phyloP scores from a whole-genome alignment of 1,140 invertebrate genomes.

The Drosophila elegans region DNA sequence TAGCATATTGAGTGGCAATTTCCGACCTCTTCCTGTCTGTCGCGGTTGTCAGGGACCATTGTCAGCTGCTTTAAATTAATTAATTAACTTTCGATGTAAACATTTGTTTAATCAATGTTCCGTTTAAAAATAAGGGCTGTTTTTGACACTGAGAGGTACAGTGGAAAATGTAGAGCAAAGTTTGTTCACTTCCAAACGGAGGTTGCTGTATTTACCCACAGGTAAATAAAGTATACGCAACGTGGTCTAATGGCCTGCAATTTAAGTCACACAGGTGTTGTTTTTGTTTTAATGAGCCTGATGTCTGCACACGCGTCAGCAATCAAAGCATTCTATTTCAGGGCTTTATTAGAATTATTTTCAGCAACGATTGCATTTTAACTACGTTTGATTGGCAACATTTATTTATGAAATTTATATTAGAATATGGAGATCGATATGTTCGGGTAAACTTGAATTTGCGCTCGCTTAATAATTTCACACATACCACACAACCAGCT shows the following conservation, averaged over 20 bases:
- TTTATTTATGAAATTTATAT: constrained; percentile 9
- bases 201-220: background rate
- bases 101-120: constrained; percentile 42
- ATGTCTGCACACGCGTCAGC: background rate
- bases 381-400: constrained; percentile 1
- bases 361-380: background rate
- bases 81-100: constrained; percentile 62
- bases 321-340: constrained; percentile 38
- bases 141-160: background rate
- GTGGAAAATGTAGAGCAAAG: background rate
- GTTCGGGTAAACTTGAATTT: constrained; percentile 4
- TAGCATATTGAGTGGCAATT: constrained; percentile 51
- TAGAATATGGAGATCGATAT: background rate
- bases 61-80: constrained; percentile 58
- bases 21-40: background rate
- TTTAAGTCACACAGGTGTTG: constrained; percentile 4
- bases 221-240: constrained; percentile 19
- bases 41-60: constrained; percentile 1
- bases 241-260: background rate
- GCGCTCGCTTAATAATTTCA: constrained; percentile 7
- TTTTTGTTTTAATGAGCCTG: constrained; percentile 30
- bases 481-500: background rate
- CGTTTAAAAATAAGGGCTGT: background rate
- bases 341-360: constrained; percentile 15
- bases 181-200: constrained; percentile 4